Conservation (phyloP, 2,888 invertebrate genomes). For the Smittia sp. region DNA sequence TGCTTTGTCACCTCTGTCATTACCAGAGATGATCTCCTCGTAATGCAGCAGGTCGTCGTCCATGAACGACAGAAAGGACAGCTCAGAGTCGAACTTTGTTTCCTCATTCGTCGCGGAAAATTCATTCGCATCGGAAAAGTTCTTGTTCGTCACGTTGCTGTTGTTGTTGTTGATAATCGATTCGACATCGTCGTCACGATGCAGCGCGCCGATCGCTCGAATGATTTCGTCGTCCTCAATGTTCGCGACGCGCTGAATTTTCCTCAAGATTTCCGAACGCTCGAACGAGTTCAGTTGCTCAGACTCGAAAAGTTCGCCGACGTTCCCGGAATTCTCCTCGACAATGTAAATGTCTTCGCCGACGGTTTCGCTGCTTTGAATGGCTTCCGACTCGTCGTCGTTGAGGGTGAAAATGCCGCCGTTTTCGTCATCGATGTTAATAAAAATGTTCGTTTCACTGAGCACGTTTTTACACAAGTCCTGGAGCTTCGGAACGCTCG, state of each 20-base stretch:
- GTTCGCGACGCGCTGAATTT: slow-evolving; percentile 26
- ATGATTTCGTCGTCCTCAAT: slow-evolving; percentile 40
- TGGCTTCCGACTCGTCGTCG: neutral
- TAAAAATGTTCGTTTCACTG: slow-evolving; percentile 37
- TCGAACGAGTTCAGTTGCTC: slow-evolving; percentile 25
- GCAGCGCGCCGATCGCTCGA: slow-evolving; percentile 33
- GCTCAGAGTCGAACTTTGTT: neutral
- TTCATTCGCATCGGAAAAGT: slow-evolving; percentile 6
- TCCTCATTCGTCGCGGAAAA: neutral
- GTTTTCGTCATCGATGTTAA: slow-evolving; percentile 21
- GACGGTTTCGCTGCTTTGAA: neutral
- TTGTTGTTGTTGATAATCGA: slow-evolving; percentile 32
- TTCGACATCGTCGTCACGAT: slow-evolving; percentile 19
- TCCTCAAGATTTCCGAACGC: slow-evolving; percentile 28
- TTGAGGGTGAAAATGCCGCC: slow-evolving; percentile 7
- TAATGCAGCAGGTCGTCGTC: slow-evolving; percentile 26
- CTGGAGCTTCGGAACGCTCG: slow-evolving; percentile 34
- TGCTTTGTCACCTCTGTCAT: neutral
- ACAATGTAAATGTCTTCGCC: slow-evolving; percentile 35
- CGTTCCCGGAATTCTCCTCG: slow-evolving; percentile 32
- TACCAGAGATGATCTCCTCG: slow-evolving; percentile 32
- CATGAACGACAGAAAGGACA: slow-evolving; percentile 25
- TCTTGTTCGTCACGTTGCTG: slow-evolving; percentile 26
- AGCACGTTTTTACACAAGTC: slow-evolving; percentile 29
- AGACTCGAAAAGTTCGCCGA: slow-evolving; percentile 35